Evolutionary conservation across 2,888 invertebrate genomes (phyloP).

Genomic region (Cheilosia grossa): DNA sequence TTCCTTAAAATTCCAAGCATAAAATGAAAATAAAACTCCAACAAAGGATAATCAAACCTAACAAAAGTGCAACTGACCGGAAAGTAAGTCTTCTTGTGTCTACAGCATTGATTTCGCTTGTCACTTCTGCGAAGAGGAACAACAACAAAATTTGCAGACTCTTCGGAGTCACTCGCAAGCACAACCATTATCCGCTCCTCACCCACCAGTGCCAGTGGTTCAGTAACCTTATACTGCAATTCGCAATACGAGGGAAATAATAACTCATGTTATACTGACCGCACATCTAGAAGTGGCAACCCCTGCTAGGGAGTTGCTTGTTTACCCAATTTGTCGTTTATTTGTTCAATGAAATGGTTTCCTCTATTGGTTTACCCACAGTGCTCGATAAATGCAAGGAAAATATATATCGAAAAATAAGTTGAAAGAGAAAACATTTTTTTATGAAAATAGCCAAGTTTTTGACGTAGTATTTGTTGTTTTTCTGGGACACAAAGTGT

Average conservation of each 20-base stretch:
- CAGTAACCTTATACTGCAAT: neutral
- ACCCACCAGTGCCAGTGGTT: neutral
- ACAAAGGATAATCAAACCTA: slow-evolving; percentile 22
- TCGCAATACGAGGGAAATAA: neutral
- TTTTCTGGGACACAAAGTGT: too few relatives aligned
- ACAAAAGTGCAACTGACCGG: slow-evolving; percentile 24
- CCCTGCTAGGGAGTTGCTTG: slow-evolving; percentile 20
- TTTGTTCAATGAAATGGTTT: slow-evolving; percentile 52
- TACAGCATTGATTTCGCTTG: neutral
- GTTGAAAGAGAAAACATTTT: too few relatives aligned
- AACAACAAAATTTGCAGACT: neutral
- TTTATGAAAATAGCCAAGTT: neutral
- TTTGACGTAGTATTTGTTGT: neutral
- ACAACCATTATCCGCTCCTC: neutral
- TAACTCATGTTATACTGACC: neutral
- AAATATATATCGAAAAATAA: neutral
- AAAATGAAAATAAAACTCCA: neutral
- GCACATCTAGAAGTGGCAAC: neutral
- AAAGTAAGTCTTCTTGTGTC: neutral
- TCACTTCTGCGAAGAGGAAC: neutral
- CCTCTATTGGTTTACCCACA: slow-evolving; percentile 27
- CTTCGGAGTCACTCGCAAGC: neutral
- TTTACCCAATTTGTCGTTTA: slow-evolving; percentile 64
- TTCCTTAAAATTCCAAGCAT: neutral
- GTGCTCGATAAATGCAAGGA: slow-evolving; percentile 19